A percentile compares a stretch with the other conserved stretches of the same genome.
Conservation (phyloP, 2,888 invertebrate genomes). For the Plusia festucae region DNA sequence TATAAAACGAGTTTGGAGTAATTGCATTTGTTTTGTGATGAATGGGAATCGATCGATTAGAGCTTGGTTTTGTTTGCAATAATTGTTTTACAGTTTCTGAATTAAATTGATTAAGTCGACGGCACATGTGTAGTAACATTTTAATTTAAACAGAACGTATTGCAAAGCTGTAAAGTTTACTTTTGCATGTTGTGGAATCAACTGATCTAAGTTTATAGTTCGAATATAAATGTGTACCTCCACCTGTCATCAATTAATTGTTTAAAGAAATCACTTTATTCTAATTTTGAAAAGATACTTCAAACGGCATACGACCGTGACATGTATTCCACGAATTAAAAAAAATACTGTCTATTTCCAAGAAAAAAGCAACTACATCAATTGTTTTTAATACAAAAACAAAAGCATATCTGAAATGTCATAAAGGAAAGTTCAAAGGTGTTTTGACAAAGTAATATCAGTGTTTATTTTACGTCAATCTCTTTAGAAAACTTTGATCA, state of each 20-base stretch:
- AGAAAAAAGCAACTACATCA: neutral
- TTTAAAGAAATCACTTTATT: neutral
- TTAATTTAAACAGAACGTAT: neutral
- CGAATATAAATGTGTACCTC: too few species aligned
- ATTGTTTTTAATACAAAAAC: neutral
- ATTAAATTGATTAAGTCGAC: neutral
- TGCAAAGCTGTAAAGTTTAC: neutral
- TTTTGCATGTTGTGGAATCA: neutral
- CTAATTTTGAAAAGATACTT: neutral
- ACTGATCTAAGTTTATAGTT: too few species aligned
- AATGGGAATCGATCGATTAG: neutral
- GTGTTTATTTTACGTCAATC: constrained; percentile 16
- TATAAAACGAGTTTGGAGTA: neutral
- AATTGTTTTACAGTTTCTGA: neutral
- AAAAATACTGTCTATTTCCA: neutral
- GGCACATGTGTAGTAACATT: neutral
- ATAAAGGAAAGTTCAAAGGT: constrained; percentile 19
- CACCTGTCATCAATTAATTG: neutral
- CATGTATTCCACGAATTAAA: neutral
- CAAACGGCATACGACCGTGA: too few species aligned
- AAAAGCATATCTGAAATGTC: neutral
- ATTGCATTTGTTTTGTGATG: neutral
- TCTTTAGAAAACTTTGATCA: constrained; percentile 30
- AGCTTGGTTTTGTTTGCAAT: neutral
- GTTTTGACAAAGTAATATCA: constrained; percentile 22